Evolutionary conservation across 2,888 invertebrate genomes (phyloP), one percentile per base, ranked within the genome.

Genomic region (Limenitis camilla): DNA sequence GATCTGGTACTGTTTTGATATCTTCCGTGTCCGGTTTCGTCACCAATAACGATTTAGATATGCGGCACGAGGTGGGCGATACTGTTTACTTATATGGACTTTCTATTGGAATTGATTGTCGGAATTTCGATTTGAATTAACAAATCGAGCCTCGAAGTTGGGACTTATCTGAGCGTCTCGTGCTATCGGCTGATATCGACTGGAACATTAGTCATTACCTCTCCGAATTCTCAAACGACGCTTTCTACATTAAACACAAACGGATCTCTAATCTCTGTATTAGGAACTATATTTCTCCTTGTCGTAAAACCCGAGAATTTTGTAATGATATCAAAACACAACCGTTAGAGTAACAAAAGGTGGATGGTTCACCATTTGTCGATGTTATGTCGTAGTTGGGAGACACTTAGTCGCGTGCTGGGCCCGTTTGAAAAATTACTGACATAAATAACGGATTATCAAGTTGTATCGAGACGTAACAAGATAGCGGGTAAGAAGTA

Each of bases 381-480:
- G 53, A 42, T 56, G 56, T 50, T 78, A 64, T 62, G 59, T 38
- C 51, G 55, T 61, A 66, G 70, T 74, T 67, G 71, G 71, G 65
- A 66, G 76, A 78, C 78, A 70, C 60, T 48, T 56, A 69, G 80
- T 76, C 83, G 81, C 82, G 81, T 81, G 81, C 79, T 74, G 67
- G 66, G 63, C 60, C 62, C 63, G 66, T 66, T 74, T 76, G 82
- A 85, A 78, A 81, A 81, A 85, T 82, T 69, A 72, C 64, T 57
- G 61, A 73, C 78, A 86, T 87, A 82, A 85, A 87, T 87, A 83
- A 85, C 79, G 72, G 83, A 85, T 86, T 86, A 86, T 82, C 85
- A 74, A 74, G 68, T 72, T 71, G 77, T 83, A 84, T 79, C 80
- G 74, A 71, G 72, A 73, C 71, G 73, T 78, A 78, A 76, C 76